Percentiles rank a stretch among this genome's conserved stretches.
These are phyloP conservation scores for Drosophila gaucha DNA, from an alignment of 2,888 invertebrate genomes.

Conservation along the genomic window DNA sequence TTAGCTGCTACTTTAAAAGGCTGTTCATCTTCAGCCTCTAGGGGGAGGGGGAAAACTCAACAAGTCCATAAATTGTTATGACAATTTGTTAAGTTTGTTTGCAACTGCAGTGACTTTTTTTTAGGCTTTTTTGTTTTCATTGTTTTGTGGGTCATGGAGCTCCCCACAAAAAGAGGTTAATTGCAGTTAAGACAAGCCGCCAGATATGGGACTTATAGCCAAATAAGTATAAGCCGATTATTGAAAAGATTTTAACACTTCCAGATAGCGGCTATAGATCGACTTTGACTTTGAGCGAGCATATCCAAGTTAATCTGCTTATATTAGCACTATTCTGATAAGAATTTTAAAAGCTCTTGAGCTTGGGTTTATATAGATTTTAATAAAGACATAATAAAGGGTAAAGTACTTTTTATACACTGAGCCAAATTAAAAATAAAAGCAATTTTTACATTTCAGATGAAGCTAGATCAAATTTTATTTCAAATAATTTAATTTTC, in stretches of 20 bases:
- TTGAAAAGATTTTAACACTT: too few relatives aligned
- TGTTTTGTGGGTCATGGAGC: conserved; percentile 20
- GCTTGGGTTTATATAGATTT: neutral
- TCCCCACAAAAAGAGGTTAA: conserved; percentile 31
- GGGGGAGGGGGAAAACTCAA: conserved; percentile 11
- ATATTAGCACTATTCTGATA: too few relatives aligned
- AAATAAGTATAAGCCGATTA: conserved; percentile 6
- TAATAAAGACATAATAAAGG: too few relatives aligned
- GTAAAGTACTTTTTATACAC: too few relatives aligned
- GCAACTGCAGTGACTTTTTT: neutral
- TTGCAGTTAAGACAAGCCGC: conserved; percentile 2
- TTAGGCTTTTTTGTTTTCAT: too few relatives aligned
- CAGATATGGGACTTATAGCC: neutral
- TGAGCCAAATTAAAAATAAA: too few relatives aligned
- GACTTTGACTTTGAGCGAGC: too few relatives aligned
- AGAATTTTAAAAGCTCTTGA: neutral
- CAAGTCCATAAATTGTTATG: conserved; percentile 68
- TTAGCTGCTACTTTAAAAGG: conserved; percentile 7
- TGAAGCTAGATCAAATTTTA: too few relatives aligned
- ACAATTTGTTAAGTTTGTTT: conserved; percentile 48
- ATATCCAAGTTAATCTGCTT: too few relatives aligned
- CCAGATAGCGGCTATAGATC: too few relatives aligned
- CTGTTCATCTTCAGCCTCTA: conserved; percentile 24
- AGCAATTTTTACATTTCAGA: too few relatives aligned
- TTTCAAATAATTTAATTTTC: too few relatives aligned